phyloP scores from a whole-genome alignment of 2,113 vertebrate species.

The Motacilla tschutschensis region DNA sequence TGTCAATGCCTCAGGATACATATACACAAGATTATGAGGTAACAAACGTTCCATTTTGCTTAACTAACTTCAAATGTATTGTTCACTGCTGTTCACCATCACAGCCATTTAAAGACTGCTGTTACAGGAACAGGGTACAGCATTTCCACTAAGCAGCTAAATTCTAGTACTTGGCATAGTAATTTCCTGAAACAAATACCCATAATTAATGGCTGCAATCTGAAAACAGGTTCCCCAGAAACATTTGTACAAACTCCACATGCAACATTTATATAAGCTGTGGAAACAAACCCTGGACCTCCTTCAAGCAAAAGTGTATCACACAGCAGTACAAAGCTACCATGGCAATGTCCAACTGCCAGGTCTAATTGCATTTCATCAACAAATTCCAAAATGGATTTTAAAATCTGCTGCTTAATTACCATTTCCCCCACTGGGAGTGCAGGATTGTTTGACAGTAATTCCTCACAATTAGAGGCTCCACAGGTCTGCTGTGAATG shows the following conservation, averaged over 20 bases:
- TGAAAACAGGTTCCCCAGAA: neutral
- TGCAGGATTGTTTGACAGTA: neutral
- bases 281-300: neutral
- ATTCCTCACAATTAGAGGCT: neutral
- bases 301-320: neutral
- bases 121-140: neutral
- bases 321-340: neutral
- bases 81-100: neutral
- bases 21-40: neutral
- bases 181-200: neutral
- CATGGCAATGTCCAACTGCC: neutral
- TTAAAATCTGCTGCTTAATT: slow-evolving; percentile 25
- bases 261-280: neutral
- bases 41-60: neutral
- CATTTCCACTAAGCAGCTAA: neutral
- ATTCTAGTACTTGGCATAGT: neutral
- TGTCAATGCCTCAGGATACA: neutral
- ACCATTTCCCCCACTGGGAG: neutral
- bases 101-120: neutral
- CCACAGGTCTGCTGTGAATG: neutral
- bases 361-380: slow-evolving; percentile 7
- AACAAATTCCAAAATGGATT: slow-evolving; percentile 7
- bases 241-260: neutral
- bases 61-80: neutral
- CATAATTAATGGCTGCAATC: neutral